Evolutionary conservation across 2,113 vertebrate genomes (phyloP).

Genomic region (Solea solea): DNA sequence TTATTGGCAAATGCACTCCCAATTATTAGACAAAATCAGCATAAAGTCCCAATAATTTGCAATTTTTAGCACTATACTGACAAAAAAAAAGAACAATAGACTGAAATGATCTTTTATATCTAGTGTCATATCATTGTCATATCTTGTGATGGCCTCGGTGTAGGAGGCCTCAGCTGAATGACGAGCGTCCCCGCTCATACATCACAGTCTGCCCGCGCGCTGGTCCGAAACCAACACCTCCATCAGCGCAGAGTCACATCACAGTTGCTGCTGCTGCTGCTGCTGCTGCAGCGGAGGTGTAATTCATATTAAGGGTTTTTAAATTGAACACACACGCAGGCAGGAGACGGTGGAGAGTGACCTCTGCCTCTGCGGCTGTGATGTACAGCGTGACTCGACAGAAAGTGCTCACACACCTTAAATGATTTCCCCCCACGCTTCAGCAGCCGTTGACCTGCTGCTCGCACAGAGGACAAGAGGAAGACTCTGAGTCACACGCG

Average conservation of each 20-base stretch:
- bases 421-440: slow-evolving; percentile 35
- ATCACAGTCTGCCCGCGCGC: neutral
- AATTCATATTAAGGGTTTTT: slow-evolving; percentile 1
- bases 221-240: neutral
- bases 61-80: too few species aligned
- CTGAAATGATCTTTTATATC: too few species aligned
- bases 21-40: too few species aligned
- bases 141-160: too few species aligned
- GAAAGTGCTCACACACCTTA: slow-evolving; percentile 43
- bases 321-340: slow-evolving; percentile 8
- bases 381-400: slow-evolving; percentile 37
- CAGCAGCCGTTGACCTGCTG: slow-evolving; percentile 25
- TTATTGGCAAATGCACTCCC: too few species aligned
- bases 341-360: neutral
- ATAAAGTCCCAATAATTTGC: too few species aligned
- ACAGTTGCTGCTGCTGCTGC: neutral
- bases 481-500: slow-evolving; percentile 28
- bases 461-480: slow-evolving; percentile 26
- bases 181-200: slow-evolving; percentile 42
- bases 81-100: too few species aligned
- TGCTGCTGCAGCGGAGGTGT: neutral
- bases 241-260: neutral
- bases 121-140: too few species aligned
- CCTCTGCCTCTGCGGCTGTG: slow-evolving; percentile 26
- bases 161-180: too few species aligned